phyloP scores from a whole-genome alignment of 2,797 vertebrate species.

The Leucoraja ocellata region DNA sequence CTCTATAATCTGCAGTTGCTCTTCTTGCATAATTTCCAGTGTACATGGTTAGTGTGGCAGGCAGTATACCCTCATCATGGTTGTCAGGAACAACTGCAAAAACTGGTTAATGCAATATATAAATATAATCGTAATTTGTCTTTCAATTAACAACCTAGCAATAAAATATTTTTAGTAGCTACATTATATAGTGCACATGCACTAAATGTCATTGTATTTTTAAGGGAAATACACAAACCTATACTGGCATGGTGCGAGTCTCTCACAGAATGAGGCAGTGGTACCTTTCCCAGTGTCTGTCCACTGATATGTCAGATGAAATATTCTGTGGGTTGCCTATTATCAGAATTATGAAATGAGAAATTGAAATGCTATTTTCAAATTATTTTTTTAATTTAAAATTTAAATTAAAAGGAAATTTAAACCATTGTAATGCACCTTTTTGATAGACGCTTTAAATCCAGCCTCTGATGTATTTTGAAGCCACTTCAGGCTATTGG shows the following conservation, averaged over 20 bases:
- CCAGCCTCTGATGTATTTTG: background rate
- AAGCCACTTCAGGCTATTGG: background rate
- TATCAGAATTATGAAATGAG: background rate
- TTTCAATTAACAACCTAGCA: background rate
- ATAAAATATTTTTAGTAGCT: background rate
- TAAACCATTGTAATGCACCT: background rate
- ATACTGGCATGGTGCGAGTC: background rate
- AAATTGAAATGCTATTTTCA: background rate
- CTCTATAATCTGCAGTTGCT: slow-evolving; percentile 46
- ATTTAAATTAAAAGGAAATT: background rate
- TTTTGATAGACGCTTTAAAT: background rate
- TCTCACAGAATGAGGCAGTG: background rate
- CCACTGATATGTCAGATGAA: background rate
- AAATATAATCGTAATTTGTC: slow-evolving; percentile 21
- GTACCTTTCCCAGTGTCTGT: background rate
- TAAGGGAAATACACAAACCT: background rate
- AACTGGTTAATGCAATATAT: slow-evolving; percentile 60
- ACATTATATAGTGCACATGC: background rate
- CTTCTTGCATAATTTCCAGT: slow-evolving; percentile 70
- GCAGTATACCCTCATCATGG: slow-evolving; percentile 69
- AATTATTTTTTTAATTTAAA: background rate
- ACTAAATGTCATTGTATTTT: background rate
- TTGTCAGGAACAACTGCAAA: slow-evolving; percentile 66
- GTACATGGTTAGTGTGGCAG: slow-evolving; percentile 74
- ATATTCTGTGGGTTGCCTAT: background rate